A percentile compares a stretch with the other conserved stretches of the same genome.
Evolutionary conservation across 2,888 invertebrate species (phyloP).

Genomic region (Cerastoderma edule): DNA sequence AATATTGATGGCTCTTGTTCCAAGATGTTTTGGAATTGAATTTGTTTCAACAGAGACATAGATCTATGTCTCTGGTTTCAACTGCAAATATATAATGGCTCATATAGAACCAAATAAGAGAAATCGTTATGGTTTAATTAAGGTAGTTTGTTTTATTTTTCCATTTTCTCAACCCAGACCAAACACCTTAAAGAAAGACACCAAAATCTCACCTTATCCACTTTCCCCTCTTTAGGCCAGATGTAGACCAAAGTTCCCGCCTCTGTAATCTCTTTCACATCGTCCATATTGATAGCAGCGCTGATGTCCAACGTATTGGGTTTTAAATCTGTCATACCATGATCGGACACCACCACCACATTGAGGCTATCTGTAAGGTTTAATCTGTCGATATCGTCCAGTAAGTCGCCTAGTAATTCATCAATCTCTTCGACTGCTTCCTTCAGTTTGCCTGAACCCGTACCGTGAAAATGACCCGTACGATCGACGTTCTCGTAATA

Average conservation of each 20-base stretch:
- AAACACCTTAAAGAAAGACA: no score
- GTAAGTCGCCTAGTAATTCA: slow-evolving; percentile 42
- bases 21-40: no score
- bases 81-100: no score
- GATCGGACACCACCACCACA: slow-evolving; percentile 71
- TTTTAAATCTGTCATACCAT: slow-evolving; percentile 70
- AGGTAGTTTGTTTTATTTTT: no score
- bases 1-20: no score
- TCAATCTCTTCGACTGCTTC: slow-evolving; percentile 56
- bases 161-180: no score
- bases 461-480: slow-evolving; percentile 62
- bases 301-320: slow-evolving; percentile 57
- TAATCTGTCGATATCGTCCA: slow-evolving; percentile 41
- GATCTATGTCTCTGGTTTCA: no score
- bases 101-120: no score
- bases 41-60: no score
- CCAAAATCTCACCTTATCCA: slow-evolving; percentile 62
- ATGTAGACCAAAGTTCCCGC: slow-evolving; percentile 58
- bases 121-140: no score
- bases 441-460: slow-evolving; percentile 53
- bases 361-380: slow-evolving; percentile 51
- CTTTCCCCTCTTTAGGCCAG: slow-evolving; percentile 61
- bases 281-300: slow-evolving; percentile 41
- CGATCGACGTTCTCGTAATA: slow-evolving; percentile 64
- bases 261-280: slow-evolving; percentile 54